phyloP scores from a whole-genome alignment of 2,113 vertebrate genomes.

The Eulemur macaco region DNA sequence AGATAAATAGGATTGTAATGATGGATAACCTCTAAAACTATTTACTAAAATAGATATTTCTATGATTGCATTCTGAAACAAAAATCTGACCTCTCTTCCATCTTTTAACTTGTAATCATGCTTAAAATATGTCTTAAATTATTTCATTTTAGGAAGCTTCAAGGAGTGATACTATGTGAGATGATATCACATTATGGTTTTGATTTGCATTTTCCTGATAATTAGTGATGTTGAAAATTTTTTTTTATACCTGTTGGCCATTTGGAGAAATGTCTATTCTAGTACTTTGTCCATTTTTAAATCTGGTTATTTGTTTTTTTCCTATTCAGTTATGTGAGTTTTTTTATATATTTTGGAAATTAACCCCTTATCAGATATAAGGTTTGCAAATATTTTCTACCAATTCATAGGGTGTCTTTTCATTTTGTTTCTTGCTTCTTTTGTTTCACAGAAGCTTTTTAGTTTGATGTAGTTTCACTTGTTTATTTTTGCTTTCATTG shows the following conservation, averaged over 20 bases:
- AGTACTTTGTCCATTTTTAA: neutral
- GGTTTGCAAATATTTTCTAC: neutral
- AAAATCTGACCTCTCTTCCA: neutral
- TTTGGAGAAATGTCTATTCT: neutral
- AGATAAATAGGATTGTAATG: neutral
- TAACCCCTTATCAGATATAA: neutral
- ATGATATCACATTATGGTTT: neutral
- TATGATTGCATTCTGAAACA: neutral
- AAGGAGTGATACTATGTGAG: neutral
- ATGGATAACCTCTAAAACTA: neutral
- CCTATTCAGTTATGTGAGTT: neutral
- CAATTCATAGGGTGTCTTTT: neutral
- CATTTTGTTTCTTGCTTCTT: neutral
- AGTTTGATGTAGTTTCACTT: neutral
- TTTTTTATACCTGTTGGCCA: neutral
- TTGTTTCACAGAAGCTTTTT: neutral
- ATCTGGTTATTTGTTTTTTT: neutral
- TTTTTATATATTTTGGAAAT: neutral
- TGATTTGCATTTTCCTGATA: neutral
- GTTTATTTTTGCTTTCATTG: neutral
- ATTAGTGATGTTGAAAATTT: neutral
- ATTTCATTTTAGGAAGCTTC: neutral
- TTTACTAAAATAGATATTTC: neutral
- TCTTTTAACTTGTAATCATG: neutral
- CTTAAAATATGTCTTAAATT: slow-evolving; percentile 3